Percentiles rank a stretch among this genome's conserved stretches.
phyloP scores from a whole-genome alignment of 2,888 invertebrate genomes.

The Sminthurides aquaticus region DNA sequence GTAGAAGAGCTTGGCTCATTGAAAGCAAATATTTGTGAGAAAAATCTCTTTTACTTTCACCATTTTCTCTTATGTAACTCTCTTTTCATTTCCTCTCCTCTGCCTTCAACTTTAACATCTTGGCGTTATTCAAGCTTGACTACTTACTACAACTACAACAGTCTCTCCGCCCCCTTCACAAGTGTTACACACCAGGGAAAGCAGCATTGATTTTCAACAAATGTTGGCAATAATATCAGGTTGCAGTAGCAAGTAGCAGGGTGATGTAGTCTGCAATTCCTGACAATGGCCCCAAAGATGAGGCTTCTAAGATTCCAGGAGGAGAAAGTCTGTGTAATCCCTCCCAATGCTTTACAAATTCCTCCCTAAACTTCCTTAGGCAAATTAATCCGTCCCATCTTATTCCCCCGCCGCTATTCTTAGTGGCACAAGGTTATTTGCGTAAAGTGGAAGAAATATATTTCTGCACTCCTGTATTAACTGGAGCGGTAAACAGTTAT shows the following conservation, averaged over 20 bases:
- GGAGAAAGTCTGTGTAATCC: too few relatives aligned
- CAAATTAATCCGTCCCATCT: neutral
- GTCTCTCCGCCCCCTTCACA: too few relatives aligned
- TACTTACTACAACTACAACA: too few relatives aligned
- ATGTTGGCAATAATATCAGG: neutral
- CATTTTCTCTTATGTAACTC: neutral
- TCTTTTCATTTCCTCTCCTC: neutral
- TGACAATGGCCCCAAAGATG: too few relatives aligned
- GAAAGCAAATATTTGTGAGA: conserved; percentile 1
- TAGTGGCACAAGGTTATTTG: neutral
- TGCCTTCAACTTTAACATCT: too few relatives aligned
- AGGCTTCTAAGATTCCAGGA: too few relatives aligned
- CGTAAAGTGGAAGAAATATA: neutral
- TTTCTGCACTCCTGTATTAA: neutral
- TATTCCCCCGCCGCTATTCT: neutral
- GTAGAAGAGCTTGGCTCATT: neutral
- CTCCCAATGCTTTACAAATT: neutral
- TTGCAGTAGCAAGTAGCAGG: too few relatives aligned
- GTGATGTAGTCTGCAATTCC: too few relatives aligned
- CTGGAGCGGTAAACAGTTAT: neutral
- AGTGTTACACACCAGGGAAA: too few relatives aligned
- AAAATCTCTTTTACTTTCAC: neutral
- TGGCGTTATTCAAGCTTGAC: too few relatives aligned
- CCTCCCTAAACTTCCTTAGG: neutral
- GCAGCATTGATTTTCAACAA: neutral